These are phyloP conservation scores for Centroberyx gerrardi DNA, from an alignment of 2,797 vertebrate species.

Conservation along the genomic window DNA sequence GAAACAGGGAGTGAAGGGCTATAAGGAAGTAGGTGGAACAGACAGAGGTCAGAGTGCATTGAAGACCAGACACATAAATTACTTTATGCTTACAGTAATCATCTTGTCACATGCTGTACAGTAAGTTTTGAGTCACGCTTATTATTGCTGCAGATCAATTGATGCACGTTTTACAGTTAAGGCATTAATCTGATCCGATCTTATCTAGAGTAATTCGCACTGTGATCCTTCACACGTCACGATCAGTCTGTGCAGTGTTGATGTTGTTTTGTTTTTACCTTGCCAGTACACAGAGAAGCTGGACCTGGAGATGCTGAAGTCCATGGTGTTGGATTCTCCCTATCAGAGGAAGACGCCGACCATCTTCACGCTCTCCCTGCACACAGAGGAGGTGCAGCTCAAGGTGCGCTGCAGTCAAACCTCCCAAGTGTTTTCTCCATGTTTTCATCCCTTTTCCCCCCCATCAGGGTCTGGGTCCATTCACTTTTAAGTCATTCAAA, in stretches of 20 bases:
- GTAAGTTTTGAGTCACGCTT: neutral
- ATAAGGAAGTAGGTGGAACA: no score
- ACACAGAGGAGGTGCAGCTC: slow-evolving; percentile 66
- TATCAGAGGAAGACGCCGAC: slow-evolving; percentile 24
- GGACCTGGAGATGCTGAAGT: slow-evolving; percentile 69
- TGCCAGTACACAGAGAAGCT: slow-evolving; percentile 78
- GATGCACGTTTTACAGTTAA: neutral
- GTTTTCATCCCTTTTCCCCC: neutral
- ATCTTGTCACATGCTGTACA: no score
- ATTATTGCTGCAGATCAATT: neutral
- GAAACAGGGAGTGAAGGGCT: no score
- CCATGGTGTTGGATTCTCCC: slow-evolving; percentile 42
- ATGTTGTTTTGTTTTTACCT: neutral
- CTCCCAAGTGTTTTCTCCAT: neutral
- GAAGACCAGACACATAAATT: no score
- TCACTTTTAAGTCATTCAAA: no score
- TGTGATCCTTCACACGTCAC: no score
- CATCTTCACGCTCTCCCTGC: slow-evolving; percentile 66
- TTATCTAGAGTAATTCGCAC: no score
- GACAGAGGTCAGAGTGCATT: no score
- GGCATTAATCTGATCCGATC: neutral
- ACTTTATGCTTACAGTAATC: neutral
- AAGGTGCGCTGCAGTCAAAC: slow-evolving; percentile 61
- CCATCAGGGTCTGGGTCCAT: no score
- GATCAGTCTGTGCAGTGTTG: neutral